phyloP scores from a whole-genome alignment of 2,888 invertebrate genomes.

The Heterodera filipjevi region DNA sequence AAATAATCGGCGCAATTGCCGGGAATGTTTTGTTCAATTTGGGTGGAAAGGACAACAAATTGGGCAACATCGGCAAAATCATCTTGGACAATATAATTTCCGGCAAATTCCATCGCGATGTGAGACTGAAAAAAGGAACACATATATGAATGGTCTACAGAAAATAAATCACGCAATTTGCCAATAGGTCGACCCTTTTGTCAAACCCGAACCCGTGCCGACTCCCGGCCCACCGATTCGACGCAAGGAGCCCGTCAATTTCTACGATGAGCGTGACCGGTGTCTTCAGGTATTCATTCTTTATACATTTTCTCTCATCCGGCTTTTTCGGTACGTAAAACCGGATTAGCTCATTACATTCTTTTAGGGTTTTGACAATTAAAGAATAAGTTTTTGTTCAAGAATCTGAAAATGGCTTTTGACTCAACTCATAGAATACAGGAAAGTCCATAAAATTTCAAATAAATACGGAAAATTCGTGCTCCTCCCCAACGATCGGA shows the following conservation, averaged over 20 bases:
- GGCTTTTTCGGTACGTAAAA: too few species aligned
- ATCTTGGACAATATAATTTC: constrained; percentile 65
- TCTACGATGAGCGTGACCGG: constrained; percentile 74
- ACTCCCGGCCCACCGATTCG: constrained; percentile 49
- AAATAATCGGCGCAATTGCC: constrained; percentile 62
- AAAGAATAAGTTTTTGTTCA: too few species aligned
- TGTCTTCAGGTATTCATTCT: constrained; percentile 73
- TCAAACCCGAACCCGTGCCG: constrained; percentile 46
- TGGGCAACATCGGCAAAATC: constrained; percentile 64
- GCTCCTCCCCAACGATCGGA: too few species aligned
- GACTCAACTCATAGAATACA: too few species aligned
- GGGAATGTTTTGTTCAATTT: constrained; percentile 64
- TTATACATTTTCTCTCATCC: too few species aligned
- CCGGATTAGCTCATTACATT: too few species aligned
- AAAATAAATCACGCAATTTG: background rate
- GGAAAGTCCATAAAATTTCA: too few species aligned
- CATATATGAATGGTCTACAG: background rate
- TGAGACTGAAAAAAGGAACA: constrained; percentile 36
- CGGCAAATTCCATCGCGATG: constrained; percentile 63
- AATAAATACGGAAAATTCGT: too few species aligned
- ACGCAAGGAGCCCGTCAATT: constrained; percentile 70
- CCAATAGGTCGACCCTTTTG: constrained; percentile 45
- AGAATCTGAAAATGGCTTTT: too few species aligned
- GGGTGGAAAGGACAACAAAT: constrained; percentile 64
- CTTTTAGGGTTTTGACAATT: too few species aligned